These are phyloP conservation scores for Hydrolagus affinis DNA, from an alignment of 2,113 vertebrate species.

Conservation along the genomic window DNA sequence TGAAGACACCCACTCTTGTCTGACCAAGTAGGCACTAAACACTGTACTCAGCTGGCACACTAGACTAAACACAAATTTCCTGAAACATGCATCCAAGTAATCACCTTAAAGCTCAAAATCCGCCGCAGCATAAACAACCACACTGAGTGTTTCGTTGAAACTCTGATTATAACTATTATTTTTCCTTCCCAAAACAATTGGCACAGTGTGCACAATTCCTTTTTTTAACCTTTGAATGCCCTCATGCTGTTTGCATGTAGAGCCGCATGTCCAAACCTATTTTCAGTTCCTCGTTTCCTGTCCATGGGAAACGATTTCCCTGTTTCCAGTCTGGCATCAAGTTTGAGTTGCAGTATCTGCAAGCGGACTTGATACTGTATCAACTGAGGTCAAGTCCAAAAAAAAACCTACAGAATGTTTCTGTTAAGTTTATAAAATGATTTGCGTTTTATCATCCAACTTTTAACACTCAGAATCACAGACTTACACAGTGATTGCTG, in stretches of 20 bases:
- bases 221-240: conserved; percentile 17
- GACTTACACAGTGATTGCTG: neutral
- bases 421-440: neutral
- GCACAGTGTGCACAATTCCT: neutral
- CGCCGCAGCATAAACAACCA: neutral
- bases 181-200: conserved; percentile 15
- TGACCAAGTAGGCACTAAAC: neutral
- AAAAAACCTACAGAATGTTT: neutral
- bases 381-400: neutral
- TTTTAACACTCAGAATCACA: neutral
- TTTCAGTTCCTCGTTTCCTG: conserved; percentile 13
- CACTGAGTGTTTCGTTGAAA: neutral
- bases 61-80: conserved; percentile 24
- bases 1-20: neutral
- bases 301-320: neutral
- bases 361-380: neutral
- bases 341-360: neutral
- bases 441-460: neutral
- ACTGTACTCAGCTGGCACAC: neutral
- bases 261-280: neutral
- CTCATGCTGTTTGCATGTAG: neutral
- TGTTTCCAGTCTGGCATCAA: neutral
- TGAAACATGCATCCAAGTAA: conserved; percentile 10
- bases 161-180: neutral
- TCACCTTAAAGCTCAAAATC: neutral